Evolutionary conservation across 2,888 invertebrate species (phyloP), one percentile per base, ranked within the genome.

Genomic region (Boloria euphrosyne): DNA sequence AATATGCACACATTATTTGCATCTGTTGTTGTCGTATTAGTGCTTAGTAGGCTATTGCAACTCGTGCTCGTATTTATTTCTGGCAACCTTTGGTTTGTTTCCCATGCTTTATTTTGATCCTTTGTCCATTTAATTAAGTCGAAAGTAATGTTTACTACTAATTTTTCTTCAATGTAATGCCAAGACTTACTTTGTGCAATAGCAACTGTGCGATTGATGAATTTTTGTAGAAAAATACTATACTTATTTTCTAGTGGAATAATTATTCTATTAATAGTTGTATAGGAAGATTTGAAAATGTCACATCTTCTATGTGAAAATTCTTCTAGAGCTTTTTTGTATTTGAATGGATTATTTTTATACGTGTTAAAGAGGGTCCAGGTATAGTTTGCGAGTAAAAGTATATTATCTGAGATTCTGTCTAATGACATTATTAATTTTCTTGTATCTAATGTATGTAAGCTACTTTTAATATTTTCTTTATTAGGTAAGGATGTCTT

Each of bases 281-380:
- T 68, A 65, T 77, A 84, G 0, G 82, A 79, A n/a, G 78, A 61
- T 60, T 76, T 73, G 67, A 78, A 85, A 74, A 77, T 62, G 78
- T 71, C 2, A 51, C 16, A 73, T 79, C 83, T 3, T 72, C 60
- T 18, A 62, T 38, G 3, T 46, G 13, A 65, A 61, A 18, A 13
- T 43, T 31, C 13, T 44, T 18, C 3, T 4, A 14, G 4, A 52
- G 22, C 22, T 2, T 2, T 53, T 27, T 44, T 16, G 13, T 14
- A 16, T 18, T 4, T 3, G 13, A n/a, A 14, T 27, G 43, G 43
- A 7, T 47, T 43, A n/a, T 38, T n/a, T n/a, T 5, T n/a, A 58
- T 13, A 50, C 3, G 5, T 18, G 13, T n/a, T 31, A 58, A n/a
- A 31, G 31, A 14, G 31, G 13, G 22, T n/a, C 27, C 47, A 54